Conservation (phyloP, 2,113 vertebrate genomes). For the Meleagris gallopavo region DNA sequence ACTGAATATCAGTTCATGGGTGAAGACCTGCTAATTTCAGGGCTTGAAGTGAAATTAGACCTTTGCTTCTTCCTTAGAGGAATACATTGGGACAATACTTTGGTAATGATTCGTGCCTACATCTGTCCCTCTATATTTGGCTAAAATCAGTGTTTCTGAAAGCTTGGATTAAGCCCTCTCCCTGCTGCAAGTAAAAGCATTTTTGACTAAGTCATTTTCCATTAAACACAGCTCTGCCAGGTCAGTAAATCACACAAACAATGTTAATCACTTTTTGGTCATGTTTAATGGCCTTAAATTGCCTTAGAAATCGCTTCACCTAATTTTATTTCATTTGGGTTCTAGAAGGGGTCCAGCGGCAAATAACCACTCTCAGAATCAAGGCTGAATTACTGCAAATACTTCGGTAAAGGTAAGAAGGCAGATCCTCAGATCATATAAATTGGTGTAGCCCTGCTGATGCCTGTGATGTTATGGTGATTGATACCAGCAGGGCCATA, state of each 20-base stretch:
- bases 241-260: constrained; percentile 65
- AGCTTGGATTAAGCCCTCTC: constrained; percentile 27
- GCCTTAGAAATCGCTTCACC: constrained; percentile 30
- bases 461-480: constrained; percentile 37
- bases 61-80: not conserved
- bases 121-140: constrained; percentile 9
- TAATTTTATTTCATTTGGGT: constrained; percentile 42
- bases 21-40: not conserved
- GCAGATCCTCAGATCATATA: not conserved
- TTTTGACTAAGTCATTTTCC: constrained; percentile 41
- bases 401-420: not conserved
- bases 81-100: not conserved
- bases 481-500: constrained; percentile 52
- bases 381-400: constrained; percentile 23
- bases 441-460: constrained; percentile 21
- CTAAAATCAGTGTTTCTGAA: constrained; percentile 1
- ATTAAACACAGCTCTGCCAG: constrained; percentile 26
- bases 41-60: not conserved
- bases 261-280: constrained; percentile 43
- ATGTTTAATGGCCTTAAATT: constrained; percentile 45
- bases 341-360: not conserved
- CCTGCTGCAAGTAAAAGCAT: constrained; percentile 12
- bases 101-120: not conserved
- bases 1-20: not conserved
- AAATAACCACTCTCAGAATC: constrained; percentile 7